Evolutionary conservation across 92 coral and sea anemone genomes (phyloP).

Genomic region (Paragorgia papillata): DNA sequence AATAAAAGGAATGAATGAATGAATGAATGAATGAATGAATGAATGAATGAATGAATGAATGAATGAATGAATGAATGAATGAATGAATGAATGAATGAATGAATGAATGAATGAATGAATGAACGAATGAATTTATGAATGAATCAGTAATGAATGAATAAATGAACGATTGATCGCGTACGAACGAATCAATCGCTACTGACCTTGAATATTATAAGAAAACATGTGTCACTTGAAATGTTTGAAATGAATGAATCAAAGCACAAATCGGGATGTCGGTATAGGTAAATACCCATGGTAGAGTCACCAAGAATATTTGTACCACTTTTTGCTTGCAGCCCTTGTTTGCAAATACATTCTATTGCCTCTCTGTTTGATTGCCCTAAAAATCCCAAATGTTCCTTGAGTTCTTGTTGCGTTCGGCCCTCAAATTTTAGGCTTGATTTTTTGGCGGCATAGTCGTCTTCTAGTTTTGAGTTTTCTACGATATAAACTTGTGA

Average conservation of each 20-base stretch:
- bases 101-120: no score
- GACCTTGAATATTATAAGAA: background rate
- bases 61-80: no score
- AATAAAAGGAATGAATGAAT: no score
- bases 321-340: background rate
- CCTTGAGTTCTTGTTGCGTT: background rate
- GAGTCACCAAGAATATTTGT: background rate
- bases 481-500: background rate
- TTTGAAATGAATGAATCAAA: background rate
- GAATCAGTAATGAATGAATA: no score
- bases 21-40: no score
- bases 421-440: background rate
- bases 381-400: background rate
- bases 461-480: slow-evolving; percentile 1
- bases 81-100: no score
- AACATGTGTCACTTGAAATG: background rate
- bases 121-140: no score
- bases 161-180: no score
- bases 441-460: background rate
- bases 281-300: background rate
- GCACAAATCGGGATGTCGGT: background rate
- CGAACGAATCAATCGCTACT: no score
- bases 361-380: background rate
- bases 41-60: no score
- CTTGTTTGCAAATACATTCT: background rate